Evolutionary conservation across 2,888 invertebrate genomes (phyloP), one percentile per base, ranked within the genome.

Genomic region (Volucella inanis): DNA sequence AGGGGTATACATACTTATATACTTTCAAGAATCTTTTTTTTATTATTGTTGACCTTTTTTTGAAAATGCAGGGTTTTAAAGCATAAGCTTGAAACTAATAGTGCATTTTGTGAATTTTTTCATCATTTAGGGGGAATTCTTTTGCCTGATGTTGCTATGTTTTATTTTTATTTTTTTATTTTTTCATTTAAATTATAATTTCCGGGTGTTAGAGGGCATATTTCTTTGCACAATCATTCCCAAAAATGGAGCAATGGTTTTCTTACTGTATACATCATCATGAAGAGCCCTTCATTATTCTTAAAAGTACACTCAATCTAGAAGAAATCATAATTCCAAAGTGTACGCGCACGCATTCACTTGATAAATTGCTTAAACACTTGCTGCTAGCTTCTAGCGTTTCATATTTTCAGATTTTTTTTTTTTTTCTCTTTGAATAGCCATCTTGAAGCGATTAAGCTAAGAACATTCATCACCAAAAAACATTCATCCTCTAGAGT

Each of bases 391-490:
- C 68, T 55, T 43, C 47, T 47, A 38, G 18, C 15, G 11, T 54
- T 39, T 68, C 31, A 31, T 31, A 31, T 31, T 31, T 31, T 31
- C 6, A 31, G 31, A 31, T 31, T 31, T 31, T 31, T 31, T 6
- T 31, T 6, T 31, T 11, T 9, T 52, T 59, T 11, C n/a, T 38
- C 47, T 39, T 43, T 54, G 59, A 47, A 76, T 50, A 67, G 52
- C 47, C 85, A 85, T 81, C 79, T 85, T 76, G 85, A 81, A 81
- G 81, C 85, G 85, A 85, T 85, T 85, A 85, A 81, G 81, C 81
- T 85, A 72, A 85, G 81, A 31, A 81, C 80, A 77, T 85, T 81
- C 57, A 77, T 81, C 85, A 85, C 80, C 67, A 43, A 77, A 76
- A 70, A 72, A 47, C 45, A 71, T 38, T 50, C 11, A 54, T 14